A percentile compares a stretch with the other conserved stretches of the same genome.
These are phyloP conservation scores for Hemistola chrysoprasaria DNA, from an alignment of 2,888 invertebrate genomes.

Conservation along the genomic window DNA sequence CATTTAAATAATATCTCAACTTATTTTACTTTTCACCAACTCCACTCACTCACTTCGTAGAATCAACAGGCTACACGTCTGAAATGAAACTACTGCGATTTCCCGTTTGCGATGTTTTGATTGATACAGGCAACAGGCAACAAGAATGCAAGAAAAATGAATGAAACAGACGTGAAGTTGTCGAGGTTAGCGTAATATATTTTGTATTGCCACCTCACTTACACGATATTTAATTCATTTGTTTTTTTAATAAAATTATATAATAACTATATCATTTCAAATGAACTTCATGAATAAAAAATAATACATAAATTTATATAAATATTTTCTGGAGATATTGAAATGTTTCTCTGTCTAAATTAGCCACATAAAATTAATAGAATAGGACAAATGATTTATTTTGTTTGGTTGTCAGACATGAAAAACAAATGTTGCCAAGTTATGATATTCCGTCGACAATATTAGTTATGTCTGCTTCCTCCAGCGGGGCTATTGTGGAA, in stretches of 20 bases:
- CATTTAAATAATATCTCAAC: slow-evolving; percentile 11
- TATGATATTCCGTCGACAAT: not conserved
- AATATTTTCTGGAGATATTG: too few relatives aligned
- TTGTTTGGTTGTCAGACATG: slow-evolving; percentile 6
- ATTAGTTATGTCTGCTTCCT: not conserved
- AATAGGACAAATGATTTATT: slow-evolving; percentile 29
- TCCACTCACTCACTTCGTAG: slow-evolving; percentile 13
- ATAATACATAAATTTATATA: too few relatives aligned
- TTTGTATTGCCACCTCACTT: slow-evolving; percentile 30
- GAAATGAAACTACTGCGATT: slow-evolving; percentile 48
- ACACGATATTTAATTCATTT: not conserved
- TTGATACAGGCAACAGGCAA: slow-evolving; percentile 25
- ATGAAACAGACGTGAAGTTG: slow-evolving; percentile 51
- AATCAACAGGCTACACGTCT: slow-evolving; percentile 45
- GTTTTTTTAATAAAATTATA: too few relatives aligned
- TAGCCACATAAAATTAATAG: slow-evolving; percentile 16
- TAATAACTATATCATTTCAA: too few relatives aligned
- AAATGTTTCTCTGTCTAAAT: too few relatives aligned
- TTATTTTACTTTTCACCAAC: slow-evolving; percentile 11
- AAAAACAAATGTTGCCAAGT: slow-evolving; percentile 7
- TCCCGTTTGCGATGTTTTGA: slow-evolving; percentile 53
- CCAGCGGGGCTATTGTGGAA: too few relatives aligned
- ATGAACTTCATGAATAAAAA: too few relatives aligned
- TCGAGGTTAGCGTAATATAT: slow-evolving; percentile 13
- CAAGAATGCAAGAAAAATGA: slow-evolving; percentile 34